Evolutionary conservation across 2,888 invertebrate species (phyloP).

Genomic region (Amiota mariae): DNA sequence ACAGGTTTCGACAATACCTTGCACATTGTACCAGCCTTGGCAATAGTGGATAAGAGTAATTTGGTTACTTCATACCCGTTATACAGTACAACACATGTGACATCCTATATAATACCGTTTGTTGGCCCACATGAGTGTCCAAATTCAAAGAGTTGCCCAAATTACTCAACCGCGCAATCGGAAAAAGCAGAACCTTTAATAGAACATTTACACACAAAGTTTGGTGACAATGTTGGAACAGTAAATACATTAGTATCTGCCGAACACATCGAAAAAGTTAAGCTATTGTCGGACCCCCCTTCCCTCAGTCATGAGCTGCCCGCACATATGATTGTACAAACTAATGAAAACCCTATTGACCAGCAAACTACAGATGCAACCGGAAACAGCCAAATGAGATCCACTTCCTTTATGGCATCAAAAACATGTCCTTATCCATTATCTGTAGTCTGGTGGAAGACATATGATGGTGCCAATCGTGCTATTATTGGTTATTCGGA

Average conservation of each 20-base stretch:
- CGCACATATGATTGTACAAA: conserved; percentile 62
- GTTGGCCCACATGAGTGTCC: conserved; percentile 74
- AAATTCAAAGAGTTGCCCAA: conserved; percentile 73
- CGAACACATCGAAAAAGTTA: not conserved
- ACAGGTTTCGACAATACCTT: conserved; percentile 73
- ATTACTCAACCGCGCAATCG: conserved; percentile 53
- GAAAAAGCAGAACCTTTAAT: not conserved
- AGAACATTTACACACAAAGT: not conserved
- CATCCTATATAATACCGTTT: conserved; percentile 73
- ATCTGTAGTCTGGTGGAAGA: conserved; percentile 85
- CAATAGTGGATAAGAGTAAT: conserved; percentile 68
- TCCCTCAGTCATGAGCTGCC: conserved; percentile 67
- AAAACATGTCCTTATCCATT: conserved; percentile 75
- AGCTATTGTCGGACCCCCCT: conserved; percentile 36
- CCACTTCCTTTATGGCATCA: conserved; percentile 71
- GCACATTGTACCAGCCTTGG: conserved; percentile 72
- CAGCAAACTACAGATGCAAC: conserved; percentile 50
- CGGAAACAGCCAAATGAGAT: conserved; percentile 67
- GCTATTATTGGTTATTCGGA: conserved; percentile 82
- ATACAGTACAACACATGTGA: conserved; percentile 71
- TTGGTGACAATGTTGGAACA: not conserved
- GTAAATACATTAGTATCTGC: conserved; percentile 16
- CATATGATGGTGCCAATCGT: conserved; percentile 80
- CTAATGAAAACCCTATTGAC: conserved; percentile 31
- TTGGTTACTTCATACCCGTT: conserved; percentile 58